These are phyloP conservation scores for Bimastos eiseni DNA, from an alignment of 2,888 invertebrate genomes.

Conservation along the genomic window DNA sequence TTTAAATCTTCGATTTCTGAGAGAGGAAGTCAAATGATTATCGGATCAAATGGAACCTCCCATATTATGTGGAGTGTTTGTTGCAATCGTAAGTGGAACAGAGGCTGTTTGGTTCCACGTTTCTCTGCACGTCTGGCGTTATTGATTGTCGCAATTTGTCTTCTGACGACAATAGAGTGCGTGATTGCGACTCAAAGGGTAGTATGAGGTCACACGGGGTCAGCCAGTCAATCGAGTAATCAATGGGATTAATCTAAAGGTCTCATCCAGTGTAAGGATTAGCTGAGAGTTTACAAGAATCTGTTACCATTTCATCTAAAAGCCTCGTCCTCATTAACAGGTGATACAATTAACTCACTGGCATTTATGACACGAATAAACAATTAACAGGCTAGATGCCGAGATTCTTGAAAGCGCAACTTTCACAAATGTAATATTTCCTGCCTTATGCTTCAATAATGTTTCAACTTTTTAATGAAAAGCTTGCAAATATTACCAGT, in stretches of 20 bases:
- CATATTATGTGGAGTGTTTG: not conserved
- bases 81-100: not conserved
- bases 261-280: too few relatives aligned
- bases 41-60: not conserved
- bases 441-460: not conserved
- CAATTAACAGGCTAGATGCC: too few relatives aligned
- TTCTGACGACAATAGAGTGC: not conserved
- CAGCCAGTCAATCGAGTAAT: not conserved
- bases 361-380: too few relatives aligned
- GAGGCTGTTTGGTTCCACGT: not conserved
- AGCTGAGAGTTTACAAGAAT: too few relatives aligned
- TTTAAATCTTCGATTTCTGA: not conserved
- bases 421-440: not conserved
- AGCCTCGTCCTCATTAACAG: too few relatives aligned
- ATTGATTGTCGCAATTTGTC: not conserved
- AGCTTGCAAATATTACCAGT: not conserved
- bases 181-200: not conserved
- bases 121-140: not conserved
- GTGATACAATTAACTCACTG: too few relatives aligned
- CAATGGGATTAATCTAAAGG: not conserved
- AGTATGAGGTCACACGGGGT: not conserved
- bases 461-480: not conserved
- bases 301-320: too few relatives aligned
- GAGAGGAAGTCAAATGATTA: not conserved
- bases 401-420: not conserved